Conservation (phyloP, 2,888 invertebrate genomes). For the Catotricha subobsoleta region DNA sequence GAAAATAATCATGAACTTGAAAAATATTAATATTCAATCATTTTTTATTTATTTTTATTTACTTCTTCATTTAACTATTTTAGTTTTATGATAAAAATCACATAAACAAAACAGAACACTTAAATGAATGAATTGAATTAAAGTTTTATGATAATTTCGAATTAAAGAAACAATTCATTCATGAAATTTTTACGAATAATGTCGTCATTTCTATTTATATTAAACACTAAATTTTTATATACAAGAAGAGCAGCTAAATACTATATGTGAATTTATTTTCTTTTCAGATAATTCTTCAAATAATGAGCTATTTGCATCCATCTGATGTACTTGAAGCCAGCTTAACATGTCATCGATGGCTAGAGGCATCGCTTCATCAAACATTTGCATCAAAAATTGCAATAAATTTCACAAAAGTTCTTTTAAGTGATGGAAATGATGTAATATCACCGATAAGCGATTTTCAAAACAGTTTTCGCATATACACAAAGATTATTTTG, state of each 20-base stretch:
- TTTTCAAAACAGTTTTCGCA: conserved; percentile 19
- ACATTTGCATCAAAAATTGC: conserved; percentile 26
- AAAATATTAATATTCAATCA: too few relatives aligned
- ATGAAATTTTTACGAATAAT: background rate
- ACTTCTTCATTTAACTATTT: too few relatives aligned
- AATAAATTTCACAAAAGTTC: conserved; percentile 22
- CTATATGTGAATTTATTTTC: conserved; percentile 7
- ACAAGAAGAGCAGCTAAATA: background rate
- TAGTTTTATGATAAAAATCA: too few relatives aligned
- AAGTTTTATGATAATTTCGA: too few relatives aligned
- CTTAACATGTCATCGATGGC: conserved; percentile 46
- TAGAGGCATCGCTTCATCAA: conserved; percentile 43
- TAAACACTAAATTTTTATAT: too few relatives aligned
- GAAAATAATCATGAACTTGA: too few relatives aligned
- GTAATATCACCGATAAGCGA: conserved; percentile 19
- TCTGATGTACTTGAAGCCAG: conserved; percentile 47
- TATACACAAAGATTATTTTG: conserved; percentile 20
- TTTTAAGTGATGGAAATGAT: conserved; percentile 23
- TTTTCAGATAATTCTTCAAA: conserved; percentile 42
- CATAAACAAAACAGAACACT: too few relatives aligned
- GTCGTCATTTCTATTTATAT: background rate
- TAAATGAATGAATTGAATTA: too few relatives aligned
- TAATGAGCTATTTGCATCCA: conserved; percentile 43
- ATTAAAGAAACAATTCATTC: too few relatives aligned
- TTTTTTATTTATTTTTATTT: too few relatives aligned